Percentiles rank a stretch among this genome's conserved stretches.
Conservation (phyloP, 2,797 vertebrate species). For the Sebastes diploproa region DNA sequence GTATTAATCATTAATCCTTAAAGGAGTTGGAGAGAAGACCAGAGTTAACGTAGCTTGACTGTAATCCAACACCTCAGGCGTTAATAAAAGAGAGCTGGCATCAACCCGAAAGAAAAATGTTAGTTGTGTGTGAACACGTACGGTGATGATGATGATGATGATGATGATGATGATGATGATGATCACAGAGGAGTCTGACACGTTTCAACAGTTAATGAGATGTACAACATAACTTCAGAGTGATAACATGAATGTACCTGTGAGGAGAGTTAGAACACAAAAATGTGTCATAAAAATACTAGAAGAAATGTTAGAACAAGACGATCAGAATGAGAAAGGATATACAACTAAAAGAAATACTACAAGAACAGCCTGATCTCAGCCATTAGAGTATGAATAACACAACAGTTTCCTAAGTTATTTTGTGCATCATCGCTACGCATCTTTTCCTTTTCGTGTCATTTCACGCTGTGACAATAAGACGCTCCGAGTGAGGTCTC, state of each 20-base stretch:
- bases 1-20: constrained; percentile 16
- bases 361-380: not conserved
- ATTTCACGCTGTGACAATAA: no score
- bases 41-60: constrained; percentile 49
- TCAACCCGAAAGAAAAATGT: constrained; percentile 1
- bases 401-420: no score
- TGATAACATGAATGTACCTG: not conserved
- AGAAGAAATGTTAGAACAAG: not conserved
- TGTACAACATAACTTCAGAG: not conserved
- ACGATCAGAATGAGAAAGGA: not conserved
- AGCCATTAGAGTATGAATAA: no score
- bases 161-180: not conserved
- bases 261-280: not conserved
- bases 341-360: no score
- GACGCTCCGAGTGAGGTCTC: no score
- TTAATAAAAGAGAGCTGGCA: constrained; percentile 41
- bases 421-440: no score
- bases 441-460: no score
- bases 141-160: not conserved
- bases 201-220: not conserved
- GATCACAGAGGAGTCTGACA: constrained; percentile 2
- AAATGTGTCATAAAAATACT: not conserved
- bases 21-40: constrained; percentile 50
- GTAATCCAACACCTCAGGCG: constrained; percentile 56
- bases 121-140: constrained; percentile 12